Base-by-base conservation (phyloP, 2,797 vertebrate genomes). In the Chiroxiphia lanceolata region DNA sequence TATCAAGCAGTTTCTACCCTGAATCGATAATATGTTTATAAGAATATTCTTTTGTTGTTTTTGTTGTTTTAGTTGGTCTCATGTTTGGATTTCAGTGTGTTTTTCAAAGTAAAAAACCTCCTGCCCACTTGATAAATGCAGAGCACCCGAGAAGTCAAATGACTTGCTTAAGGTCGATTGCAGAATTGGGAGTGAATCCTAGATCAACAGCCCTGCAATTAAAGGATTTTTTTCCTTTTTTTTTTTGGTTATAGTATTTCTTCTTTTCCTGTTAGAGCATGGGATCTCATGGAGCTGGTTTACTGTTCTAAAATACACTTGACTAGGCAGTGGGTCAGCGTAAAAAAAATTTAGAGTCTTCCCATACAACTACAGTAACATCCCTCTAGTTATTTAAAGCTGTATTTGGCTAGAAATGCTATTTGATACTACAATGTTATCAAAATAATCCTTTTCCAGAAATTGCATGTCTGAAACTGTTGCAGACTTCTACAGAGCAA, bases 51-150 rank as follows among this genome's bases (percentile, higher is more conserved):
- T 91, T 61, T 51, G 21, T 77, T 83, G 51, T 81, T 82, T 91
- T 61, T 51, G 21, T 77, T 83, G 51, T 81, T 93, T 53, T 59
- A 60, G 17, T 20, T 93, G 59, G n/a, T 83, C 94, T 89, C n/a
- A 15, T 61, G 14, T 83, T 87, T 81, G 65, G 36, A 72, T 92
- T 86, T 92, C 74, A 56, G 6, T 54, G 21, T 72, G 51, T 48
- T 82, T 89, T 94, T 61, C 33, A 53, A 76, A 63, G 44, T 36
- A 63, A 15, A 83, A 63, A 69, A 15, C 6, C 63, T 56, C 26
- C 57, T 63, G 23, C n/a, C 15, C 14, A 17, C 63, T 70, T 93
- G 45, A 53, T 78, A 78, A 85, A 47, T 48, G 34, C 3, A 3
- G 56, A 54, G 20, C 25, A 54, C 44, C 18, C 59, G 65, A 89